Evolutionary conservation across 2,113 vertebrate species (phyloP).

Genomic region (Abramis brama): DNA sequence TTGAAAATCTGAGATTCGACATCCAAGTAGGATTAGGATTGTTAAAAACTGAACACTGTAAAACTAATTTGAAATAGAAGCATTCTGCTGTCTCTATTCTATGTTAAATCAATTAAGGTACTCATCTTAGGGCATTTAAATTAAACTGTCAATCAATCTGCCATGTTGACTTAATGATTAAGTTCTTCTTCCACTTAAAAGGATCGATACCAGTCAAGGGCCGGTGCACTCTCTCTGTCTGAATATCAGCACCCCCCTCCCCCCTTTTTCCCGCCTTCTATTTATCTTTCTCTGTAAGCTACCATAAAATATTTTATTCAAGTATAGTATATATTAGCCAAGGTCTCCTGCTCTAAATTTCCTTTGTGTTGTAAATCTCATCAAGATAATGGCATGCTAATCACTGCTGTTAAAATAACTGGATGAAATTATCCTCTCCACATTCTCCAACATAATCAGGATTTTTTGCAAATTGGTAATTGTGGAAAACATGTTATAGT

Average conservation of each 20-base stretch:
- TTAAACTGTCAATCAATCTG: constrained; percentile 50
- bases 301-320: background rate
- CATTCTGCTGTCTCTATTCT: background rate
- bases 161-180: constrained; percentile 30
- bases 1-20: background rate
- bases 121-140: constrained; percentile 49
- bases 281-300: background rate
- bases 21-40: too few relatives aligned
- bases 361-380: constrained; percentile 12
- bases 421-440: background rate
- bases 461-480: background rate
- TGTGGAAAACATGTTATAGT: background rate
- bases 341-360: background rate
- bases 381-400: background rate
- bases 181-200: constrained; percentile 21
- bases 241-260: background rate
- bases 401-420: background rate
- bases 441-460: background rate
- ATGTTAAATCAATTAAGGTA: constrained; percentile 51
- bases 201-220: constrained; percentile 36
- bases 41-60: background rate
- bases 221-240: background rate
- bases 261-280: background rate
- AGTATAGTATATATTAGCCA: background rate
- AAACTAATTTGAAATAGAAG: background rate